Base-by-base conservation (phyloP, 2,888 invertebrate genomes). In the Chloromyia formosa region DNA sequence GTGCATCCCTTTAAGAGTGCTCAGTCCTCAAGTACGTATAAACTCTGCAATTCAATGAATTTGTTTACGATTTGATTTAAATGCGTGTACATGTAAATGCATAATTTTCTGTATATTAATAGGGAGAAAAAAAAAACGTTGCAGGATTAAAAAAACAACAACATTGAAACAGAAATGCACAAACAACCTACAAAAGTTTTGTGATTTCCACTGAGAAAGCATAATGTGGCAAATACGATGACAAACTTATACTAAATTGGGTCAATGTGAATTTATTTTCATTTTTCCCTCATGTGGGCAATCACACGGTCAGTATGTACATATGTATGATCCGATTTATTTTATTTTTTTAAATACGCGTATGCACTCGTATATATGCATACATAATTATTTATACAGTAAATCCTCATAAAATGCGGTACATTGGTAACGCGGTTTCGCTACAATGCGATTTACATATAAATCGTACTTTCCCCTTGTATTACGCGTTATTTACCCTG, bases 231-330 rank as follows among this genome's bases (percentile, higher is more conserved):
- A 16, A 16, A 35, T 40, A 18, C 40, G 12, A 16, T 12, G 40
- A 35, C 27, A 62, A 62, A 62, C 40, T 40, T 4, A 40, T 40
- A 18, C 42, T 16, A 62, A 69, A 69, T 69, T 69, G 54, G 68
- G 68, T 69, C 68, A 69, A 69, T 69, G 54, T 27, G 68, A 53
- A 53, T 14, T 69, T 69, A 22, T 53, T 35, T 35, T 35, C 27
- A 35, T 35, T 35, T 35, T 35, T 35, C 27, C 27, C 27, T 2
- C 53, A 23, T 42, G 62, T 64, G 12, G 35, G 40, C 40, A 64
- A 16, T 1, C 56, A 56, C 22, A 10, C 56, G 20, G 5, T 20
- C 53, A 35, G 7, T 7, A 35, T 35, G 27, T 49, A 49, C 10
- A 3, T n/a, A n/a, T n/a, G n/a, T n/a, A n/a, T n/a, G n/a, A n/a